Evolutionary conservation across 2,888 invertebrate genomes (phyloP), one percentile per base, ranked within the genome.

Genomic region (Nebria brevicollis): DNA sequence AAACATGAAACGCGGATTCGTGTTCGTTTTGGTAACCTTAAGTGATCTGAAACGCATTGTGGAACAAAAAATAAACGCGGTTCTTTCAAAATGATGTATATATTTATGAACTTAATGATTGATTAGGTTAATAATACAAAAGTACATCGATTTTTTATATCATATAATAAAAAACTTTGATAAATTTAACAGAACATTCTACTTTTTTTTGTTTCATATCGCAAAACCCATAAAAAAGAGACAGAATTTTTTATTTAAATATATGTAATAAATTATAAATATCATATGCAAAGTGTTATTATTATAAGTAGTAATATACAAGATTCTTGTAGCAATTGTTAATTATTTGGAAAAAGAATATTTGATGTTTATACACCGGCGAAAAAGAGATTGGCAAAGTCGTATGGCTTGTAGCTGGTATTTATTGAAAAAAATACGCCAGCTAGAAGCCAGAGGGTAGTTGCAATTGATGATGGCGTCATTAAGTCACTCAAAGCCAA

Each of bases 161-260:
- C 43, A 70, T 80, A 75, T 80, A 80, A 80, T 80, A 80, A 80
- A 80, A 80, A 75, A 75, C 68, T 75, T 80, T 80, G 75, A 75
- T 64, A 80, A 80, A 75, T 80, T 70, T 75, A 80, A 80, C 80
- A 80, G 54, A 80, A 80, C 72, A 75, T 75, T 75, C 68, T 79
- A 79, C 80, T 75, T 64, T 75, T 75, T 80, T 43, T 70, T 43
- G 73, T 80, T 75, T 75, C 43, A 80, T 74, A 70, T 75, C 75
- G 70, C 70, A 43, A 75, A 80, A 80, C 73, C 77, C 78, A 80
- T 72, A 42, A 75, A 70, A 80, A 70, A 75, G 70, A 34, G 25
- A 34, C 34, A 34, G 34, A 34, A 34, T 34, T 34, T 34, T 34
- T 54, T 11, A 54, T 54, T 54, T 54, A 54, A 54, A 54, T 54